These are phyloP conservation scores for Marmota monax DNA, from an alignment of 2,113 vertebrate species.

Conservation along the genomic window DNA sequence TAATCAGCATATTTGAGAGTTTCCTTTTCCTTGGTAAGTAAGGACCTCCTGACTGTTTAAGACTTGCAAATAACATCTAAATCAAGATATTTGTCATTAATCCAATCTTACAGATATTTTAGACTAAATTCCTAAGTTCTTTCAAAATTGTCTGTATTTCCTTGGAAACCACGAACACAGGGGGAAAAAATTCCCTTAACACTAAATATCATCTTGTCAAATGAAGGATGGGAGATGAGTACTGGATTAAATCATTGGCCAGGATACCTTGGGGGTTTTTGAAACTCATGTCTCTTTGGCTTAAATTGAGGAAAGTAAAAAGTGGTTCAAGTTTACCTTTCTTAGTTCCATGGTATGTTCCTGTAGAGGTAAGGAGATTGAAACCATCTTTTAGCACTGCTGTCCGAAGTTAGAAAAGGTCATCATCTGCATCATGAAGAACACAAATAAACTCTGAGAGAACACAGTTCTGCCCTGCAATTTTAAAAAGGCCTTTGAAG, in stretches of 20 bases:
- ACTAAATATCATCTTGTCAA: not conserved
- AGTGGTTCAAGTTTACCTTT: not conserved
- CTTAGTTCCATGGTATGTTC: not conserved
- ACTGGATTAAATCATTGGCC: not conserved
- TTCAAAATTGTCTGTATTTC: not conserved
- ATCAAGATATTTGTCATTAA: not conserved
- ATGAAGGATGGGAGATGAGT: not conserved
- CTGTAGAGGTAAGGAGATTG: not conserved
- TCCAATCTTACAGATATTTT: not conserved
- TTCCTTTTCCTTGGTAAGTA: not conserved
- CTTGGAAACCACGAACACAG: not conserved
- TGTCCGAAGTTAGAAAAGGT: constrained; percentile 23
- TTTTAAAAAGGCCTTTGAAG: constrained; percentile 61
- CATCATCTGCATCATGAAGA: constrained; percentile 9
- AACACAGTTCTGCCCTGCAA: not conserved
- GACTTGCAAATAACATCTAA: not conserved
- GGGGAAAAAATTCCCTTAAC: not conserved
- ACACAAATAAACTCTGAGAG: not conserved
- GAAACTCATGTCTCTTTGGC: constrained; percentile 32
- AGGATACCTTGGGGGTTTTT: not conserved
- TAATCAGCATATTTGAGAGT: not conserved
- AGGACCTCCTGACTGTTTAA: not conserved
- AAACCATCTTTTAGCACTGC: constrained; percentile 2
- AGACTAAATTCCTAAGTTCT: not conserved
- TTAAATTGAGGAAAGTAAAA: not conserved